phyloP scores from a whole-genome alignment of 1,140 invertebrate genomes.

The Metopolophium dirhodum region DNA sequence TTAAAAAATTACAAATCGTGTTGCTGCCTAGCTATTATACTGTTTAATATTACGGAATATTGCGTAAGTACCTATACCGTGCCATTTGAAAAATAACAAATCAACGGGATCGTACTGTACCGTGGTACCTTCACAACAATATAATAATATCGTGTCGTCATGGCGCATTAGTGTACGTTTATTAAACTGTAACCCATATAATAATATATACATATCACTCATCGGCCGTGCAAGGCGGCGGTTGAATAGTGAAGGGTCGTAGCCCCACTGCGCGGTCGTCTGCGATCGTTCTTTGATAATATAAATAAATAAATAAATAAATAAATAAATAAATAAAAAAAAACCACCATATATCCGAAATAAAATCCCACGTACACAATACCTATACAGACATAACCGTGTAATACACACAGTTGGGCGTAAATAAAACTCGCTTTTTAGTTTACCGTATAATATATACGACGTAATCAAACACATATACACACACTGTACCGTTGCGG shows the following conservation, averaged over 20 bases:
- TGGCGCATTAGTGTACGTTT: neutral
- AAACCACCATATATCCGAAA: neutral
- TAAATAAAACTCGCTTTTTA: neutral
- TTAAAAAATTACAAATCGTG: neutral
- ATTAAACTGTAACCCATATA: neutral
- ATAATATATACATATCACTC: neutral
- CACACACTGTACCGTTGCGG: neutral
- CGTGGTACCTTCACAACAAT: too few species aligned
- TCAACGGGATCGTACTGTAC: too few species aligned
- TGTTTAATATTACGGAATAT: neutral
- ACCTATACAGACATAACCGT: neutral
- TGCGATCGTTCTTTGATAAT: conserved; percentile 3
- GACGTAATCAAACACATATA: neutral
- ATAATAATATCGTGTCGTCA: neutral
- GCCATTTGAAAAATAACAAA: too few species aligned
- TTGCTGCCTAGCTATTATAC: neutral
- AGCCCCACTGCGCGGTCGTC: neutral
- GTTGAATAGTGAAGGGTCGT: neutral
- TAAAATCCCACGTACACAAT: neutral
- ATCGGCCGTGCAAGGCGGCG: neutral
- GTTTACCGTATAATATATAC: neutral
- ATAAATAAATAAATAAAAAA: too few species aligned
- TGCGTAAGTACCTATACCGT: too few species aligned
- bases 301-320: neutral
- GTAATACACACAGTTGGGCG: neutral